Evolutionary conservation across 2,888 invertebrate genomes (phyloP).

Genomic region (Drosophila infuscata): DNA sequence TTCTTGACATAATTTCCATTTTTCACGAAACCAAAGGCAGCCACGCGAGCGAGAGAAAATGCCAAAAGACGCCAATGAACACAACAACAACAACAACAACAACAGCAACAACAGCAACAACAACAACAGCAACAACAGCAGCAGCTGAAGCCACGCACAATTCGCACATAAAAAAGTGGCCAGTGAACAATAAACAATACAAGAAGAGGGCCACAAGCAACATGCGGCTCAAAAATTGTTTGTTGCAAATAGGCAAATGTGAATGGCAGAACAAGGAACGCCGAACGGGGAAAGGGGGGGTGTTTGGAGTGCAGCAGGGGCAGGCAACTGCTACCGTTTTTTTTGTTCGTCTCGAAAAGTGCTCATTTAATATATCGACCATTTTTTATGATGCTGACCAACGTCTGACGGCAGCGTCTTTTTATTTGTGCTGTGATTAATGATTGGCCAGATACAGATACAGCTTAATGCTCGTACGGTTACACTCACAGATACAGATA

Average conservation of each 20-base stretch:
- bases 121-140: neutral
- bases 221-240: slow-evolving; percentile 32
- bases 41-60: slow-evolving; percentile 66
- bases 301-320: slow-evolving; percentile 3
- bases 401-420: slow-evolving; percentile 50
- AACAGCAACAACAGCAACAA: slow-evolving; percentile 1
- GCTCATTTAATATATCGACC: slow-evolving; percentile 35
- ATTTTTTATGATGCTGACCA: slow-evolving; percentile 65
- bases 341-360: slow-evolving; percentile 10
- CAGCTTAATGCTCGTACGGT: slow-evolving; percentile 14
- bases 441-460: slow-evolving; percentile 46
- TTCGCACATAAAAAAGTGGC: slow-evolving; percentile 62
- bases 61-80: slow-evolving; percentile 30
- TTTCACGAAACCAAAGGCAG: slow-evolving; percentile 80
- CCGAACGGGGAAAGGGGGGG: neutral
- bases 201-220: slow-evolving; percentile 28
- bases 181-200: slow-evolving; percentile 17
- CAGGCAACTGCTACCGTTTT: slow-evolving; percentile 57
- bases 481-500: slow-evolving; percentile 13
- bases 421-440: slow-evolving; percentile 76
- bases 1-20: slow-evolving; percentile 84
- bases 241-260: slow-evolving; percentile 50
- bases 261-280: neutral
- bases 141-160: slow-evolving; percentile 62
- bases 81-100: slow-evolving; percentile 17